These are phyloP conservation scores for Mastomys natalensis DNA, from an alignment of 2,113 vertebrate genomes.

Conservation along the genomic window DNA sequence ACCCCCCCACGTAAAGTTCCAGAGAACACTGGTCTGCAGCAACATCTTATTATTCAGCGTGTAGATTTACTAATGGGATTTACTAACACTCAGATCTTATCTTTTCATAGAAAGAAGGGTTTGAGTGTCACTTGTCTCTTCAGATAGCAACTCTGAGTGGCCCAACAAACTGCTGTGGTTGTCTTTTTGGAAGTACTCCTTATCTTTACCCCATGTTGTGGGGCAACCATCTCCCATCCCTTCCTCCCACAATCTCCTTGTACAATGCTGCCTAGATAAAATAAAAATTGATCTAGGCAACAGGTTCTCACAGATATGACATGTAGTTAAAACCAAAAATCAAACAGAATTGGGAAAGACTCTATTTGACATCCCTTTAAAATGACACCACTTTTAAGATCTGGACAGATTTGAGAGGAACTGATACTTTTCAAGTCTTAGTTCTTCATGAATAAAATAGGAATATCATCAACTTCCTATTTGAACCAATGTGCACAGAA, in stretches of 20 bases:
- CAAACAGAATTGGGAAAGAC: conserved; percentile 38
- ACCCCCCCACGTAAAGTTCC: not conserved
- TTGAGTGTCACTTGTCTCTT: conserved; percentile 5
- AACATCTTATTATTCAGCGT: not conserved
- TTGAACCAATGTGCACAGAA: not conserved
- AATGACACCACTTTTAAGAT: not conserved
- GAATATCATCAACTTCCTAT: not conserved
- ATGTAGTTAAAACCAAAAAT: conserved; percentile 32
- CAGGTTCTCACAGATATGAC: not conserved
- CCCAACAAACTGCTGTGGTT: not conserved
- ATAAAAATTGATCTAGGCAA: not conserved
- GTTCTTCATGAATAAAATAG: conserved; percentile 21
- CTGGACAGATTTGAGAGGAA: not conserved
- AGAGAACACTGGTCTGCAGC: not conserved
- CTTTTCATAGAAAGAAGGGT: not conserved
- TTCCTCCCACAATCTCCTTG: not conserved
- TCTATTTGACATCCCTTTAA: not conserved
- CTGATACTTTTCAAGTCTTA: not conserved
- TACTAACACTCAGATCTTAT: not conserved
- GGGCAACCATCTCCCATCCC: too few species aligned
- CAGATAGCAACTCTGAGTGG: not conserved
- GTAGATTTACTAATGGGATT: not conserved
- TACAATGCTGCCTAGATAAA: not conserved
- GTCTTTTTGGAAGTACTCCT: not conserved
- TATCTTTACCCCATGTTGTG: not conserved